Conservation (phyloP, 2,888 invertebrate genomes). For the Rhogogaster chlorosoma region DNA sequence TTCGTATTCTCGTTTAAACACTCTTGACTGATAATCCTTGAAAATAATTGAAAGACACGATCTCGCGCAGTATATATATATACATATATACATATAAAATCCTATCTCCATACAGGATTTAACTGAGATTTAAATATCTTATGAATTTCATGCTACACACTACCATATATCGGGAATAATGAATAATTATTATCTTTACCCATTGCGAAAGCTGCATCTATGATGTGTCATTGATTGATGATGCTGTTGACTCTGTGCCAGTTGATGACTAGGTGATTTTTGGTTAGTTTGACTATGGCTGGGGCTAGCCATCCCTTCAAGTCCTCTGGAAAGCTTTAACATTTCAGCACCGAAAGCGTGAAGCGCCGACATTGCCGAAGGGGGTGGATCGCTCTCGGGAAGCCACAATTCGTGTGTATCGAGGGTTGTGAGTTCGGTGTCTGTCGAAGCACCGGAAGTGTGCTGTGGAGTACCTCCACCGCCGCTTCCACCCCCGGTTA, state of each 20-base stretch:
- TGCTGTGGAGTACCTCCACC: conserved; percentile 82
- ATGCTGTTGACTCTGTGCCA: conserved; percentile 55
- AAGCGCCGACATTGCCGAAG: conserved; percentile 91
- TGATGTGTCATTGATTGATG: conserved; percentile 61
- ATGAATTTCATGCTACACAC: no score
- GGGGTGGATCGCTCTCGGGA: conserved; percentile 86
- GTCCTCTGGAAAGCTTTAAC: conserved; percentile 89
- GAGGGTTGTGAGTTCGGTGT: conserved; percentile 90
- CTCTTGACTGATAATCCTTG: conserved; percentile 1
- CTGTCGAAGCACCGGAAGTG: conserved; percentile 88
- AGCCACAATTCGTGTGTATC: conserved; percentile 93
- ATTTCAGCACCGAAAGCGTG: conserved; percentile 93
- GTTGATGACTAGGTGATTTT: conserved; percentile 58
- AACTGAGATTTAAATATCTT: neutral
- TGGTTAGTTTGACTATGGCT: conserved; percentile 60
- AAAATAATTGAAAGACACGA: conserved; percentile 20
- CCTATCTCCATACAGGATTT: no score
- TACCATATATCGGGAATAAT: no score
- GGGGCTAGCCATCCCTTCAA: conserved; percentile 84
- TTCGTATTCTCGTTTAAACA: neutral
- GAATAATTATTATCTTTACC: conserved; percentile 61
- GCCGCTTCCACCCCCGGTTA: conserved; percentile 64
- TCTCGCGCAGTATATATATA: neutral
- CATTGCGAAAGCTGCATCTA: conserved; percentile 66
- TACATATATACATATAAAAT: no score